Base-by-base conservation (phyloP, 2,113 vertebrate genomes). In the Caracal caracal region DNA sequence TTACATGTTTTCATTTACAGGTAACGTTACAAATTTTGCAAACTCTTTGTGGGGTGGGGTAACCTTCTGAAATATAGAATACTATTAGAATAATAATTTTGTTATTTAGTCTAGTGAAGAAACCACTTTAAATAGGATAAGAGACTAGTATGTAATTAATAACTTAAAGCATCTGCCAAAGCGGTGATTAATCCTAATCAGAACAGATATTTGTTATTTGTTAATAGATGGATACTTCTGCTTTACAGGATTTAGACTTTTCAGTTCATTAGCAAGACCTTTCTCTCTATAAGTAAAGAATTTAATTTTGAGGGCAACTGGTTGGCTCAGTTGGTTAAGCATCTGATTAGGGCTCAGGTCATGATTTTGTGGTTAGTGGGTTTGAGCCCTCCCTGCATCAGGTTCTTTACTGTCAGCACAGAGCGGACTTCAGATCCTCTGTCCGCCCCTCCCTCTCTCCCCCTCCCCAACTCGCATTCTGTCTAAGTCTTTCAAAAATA, bases 171-270 rank as follows among this genome's bases (percentile, higher is more conserved):
- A 96, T 11, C 88, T 88, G 65, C 24, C 51, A 92, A 85, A 78
- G 66, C 19, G 88, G 28, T 61, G 33, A 82, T 43, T 94, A 88
- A 83, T 84, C 47, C 43, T 92, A 90, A 24, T 66, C 86, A 88
- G 71, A 22, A 35, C 10, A 85, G 37, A 81, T 68, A 81, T 47
- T n/a, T 56, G 1, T 49, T 47, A 5, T 70, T 73, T 93, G 8
- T 63, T 96, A 89, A 81, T 79, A 94, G 96, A 92, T 79, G 73
- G 30, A 43, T 78, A 75, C 17, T 88, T 88, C 35, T 90, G 20
- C 33, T 92, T 96, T 80, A 83, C 19, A 89, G 73, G 35, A 71
- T 70, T 93, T 94, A 94, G 24, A 80, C 19, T 95, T 97, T 63
- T 88, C 47, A 92, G 92, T 85, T 59, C 59, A 24, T 43, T 75